Conservation (phyloP, 2,888 invertebrate species). For the Sylvicola fuscatus region DNA sequence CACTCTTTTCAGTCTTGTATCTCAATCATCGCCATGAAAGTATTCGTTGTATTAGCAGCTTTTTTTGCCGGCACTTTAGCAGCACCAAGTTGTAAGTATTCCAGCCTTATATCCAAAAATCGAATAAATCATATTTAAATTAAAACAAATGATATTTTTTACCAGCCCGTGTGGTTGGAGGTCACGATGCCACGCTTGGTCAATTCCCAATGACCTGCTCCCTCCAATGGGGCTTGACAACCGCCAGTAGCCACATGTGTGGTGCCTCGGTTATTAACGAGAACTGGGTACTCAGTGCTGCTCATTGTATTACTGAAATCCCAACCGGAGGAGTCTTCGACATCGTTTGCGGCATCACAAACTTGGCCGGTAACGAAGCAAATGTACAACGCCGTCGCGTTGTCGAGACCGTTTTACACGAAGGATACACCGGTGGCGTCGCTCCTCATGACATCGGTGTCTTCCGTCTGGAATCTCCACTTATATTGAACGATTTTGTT, state of each 20-base stretch:
- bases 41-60: too few relatives aligned
- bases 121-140: too few relatives aligned
- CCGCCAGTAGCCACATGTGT: constrained; percentile 3
- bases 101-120: too few relatives aligned
- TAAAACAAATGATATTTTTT: too few relatives aligned
- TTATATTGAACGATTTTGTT: constrained; percentile 5
- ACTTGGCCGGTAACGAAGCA: constrained; percentile 1
- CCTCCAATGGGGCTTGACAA: constrained; percentile 2
- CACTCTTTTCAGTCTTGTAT: too few relatives aligned
- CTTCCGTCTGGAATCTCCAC: constrained; percentile 6
- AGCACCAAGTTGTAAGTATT: too few relatives aligned
- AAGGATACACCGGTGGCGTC: constrained; percentile 3
- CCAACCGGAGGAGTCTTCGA: constrained; percentile 4
- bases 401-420: background rate
- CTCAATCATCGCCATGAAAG: too few relatives aligned
- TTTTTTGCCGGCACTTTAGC: too few relatives aligned
- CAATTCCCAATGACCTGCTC: constrained; percentile 6
- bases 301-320: constrained; percentile 7
- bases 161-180: constrained; percentile 6
- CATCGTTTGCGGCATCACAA: constrained; percentile 5
- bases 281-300: constrained; percentile 8
- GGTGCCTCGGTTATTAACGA: constrained; percentile 7
- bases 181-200: constrained; percentile 5
- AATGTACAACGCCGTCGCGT: constrained; percentile 1
- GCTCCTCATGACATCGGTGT: constrained; percentile 8